Base-by-base conservation (phyloP, 2,888 invertebrate genomes). In the Phaonia tiefii region DNA sequence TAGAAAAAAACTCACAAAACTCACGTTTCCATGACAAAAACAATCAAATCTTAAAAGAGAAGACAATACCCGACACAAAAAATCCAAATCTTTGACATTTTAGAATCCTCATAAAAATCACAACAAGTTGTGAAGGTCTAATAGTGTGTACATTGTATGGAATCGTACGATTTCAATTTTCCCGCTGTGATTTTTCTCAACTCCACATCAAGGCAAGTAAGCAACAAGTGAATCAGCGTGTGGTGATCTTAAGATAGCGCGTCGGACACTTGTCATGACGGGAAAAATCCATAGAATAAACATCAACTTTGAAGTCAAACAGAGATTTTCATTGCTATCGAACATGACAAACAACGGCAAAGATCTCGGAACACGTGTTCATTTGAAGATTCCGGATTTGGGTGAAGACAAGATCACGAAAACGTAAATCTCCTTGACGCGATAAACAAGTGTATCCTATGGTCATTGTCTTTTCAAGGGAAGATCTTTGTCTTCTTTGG, bases 181-280 rank as follows among this genome's bases (percentile, higher is more conserved):
- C 56, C 31, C 56, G 37, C 22, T 58, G 51, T 77, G 69, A 73
- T 42, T 70, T 79, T 70, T 79, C 65, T 66, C 70, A 79, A 65
- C 39, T 63, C 42, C 54, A 69, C 10, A 71, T n/a, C n/a, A n/a
- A n/a, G n/a, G n/a, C n/a, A n/a, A n/a, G n/a, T n/a, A n/a, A n/a
- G n/a, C 39, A 75, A 69, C 80, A 80, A 80, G 80, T 80, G 72
- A 20, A 76, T 56, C 60, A 72, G 17, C 10, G 13, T 44, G 11
- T 11, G 10, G 51, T 11, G 26, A 56, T 54, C 44, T n/a, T 2
- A 7, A 4, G 5, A 37, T n/a, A 5, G 44, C 4, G 49, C 15
- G 11, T 42, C 2, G 15, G 7, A 51, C n/a, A 60, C 31, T 17
- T 17, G 37, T 39, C 2, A 8, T 58, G 66, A 69, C 49, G 69